These are phyloP conservation scores for Sphyrna mokarran DNA, from an alignment of 2,113 vertebrate genomes.

Conservation along the genomic window DNA sequence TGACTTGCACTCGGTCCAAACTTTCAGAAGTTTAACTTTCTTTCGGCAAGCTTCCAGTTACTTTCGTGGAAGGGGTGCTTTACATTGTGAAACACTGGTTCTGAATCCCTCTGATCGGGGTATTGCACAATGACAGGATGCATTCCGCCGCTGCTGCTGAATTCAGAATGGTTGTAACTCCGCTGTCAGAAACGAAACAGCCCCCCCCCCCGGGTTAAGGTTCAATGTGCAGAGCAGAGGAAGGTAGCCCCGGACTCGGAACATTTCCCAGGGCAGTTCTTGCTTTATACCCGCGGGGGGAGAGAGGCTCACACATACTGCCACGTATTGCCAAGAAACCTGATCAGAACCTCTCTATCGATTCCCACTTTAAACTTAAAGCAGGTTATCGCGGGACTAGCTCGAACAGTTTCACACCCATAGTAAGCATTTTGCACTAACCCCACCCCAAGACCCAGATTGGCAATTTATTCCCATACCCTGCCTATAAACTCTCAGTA, in stretches of 20 bases:
- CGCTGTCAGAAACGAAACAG: background rate
- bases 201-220: background rate
- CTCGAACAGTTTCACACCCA: background rate
- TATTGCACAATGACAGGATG: background rate
- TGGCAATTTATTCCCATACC: background rate
- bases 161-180: background rate
- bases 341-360: no score
- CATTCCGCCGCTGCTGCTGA: background rate
- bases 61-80: background rate
- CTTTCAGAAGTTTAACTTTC: background rate
- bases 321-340: slow-evolving; percentile 14
- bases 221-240: background rate
- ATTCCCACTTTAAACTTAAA: background rate
- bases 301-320: background rate
- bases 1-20: background rate
- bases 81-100: background rate
- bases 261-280: background rate
- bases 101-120: background rate
- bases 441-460: background rate
- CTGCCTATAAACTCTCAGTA: no score
- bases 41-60: background rate
- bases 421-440: background rate
- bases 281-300: no score
- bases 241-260: background rate
- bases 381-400: background rate